A percentile compares a stretch with the other conserved stretches of the same genome.
These are phyloP conservation scores for Phalacrocorax pelagicus DNA, from an alignment of 2,113 vertebrate species.

Conservation along the genomic window DNA sequence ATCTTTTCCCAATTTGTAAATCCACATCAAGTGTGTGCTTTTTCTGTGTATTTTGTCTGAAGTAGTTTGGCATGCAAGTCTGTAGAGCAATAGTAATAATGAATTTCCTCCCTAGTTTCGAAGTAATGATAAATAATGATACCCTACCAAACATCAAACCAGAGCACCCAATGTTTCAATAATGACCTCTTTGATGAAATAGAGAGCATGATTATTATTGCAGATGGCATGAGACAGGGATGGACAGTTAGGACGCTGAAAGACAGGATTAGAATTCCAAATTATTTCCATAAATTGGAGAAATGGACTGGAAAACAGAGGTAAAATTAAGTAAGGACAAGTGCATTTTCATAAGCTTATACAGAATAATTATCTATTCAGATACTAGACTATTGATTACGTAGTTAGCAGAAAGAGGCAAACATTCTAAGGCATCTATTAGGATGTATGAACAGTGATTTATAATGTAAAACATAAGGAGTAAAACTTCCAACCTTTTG, in stretches of 20 bases:
- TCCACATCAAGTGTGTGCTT: background rate
- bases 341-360: background rate
- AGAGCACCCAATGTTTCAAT: background rate
- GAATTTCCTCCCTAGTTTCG: background rate
- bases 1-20: background rate
- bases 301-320: background rate
- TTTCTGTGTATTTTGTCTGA: background rate
- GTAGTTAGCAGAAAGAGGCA: background rate
- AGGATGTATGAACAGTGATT: background rate
- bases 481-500: background rate
- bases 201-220: background rate
- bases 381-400: background rate
- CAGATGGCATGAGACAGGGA: background rate
- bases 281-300: background rate
- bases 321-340: background rate
- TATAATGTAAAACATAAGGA: background rate
- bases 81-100: background rate
- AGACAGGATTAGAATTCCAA: background rate
- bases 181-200: background rate
- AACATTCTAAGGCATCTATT: background rate
- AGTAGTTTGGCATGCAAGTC: background rate
- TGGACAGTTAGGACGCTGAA: background rate
- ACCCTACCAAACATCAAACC: background rate
- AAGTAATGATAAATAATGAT: background rate
- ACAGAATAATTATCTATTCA: background rate